Conservation (phyloP, 2,888 invertebrate genomes). For the Amiota minor region DNA sequence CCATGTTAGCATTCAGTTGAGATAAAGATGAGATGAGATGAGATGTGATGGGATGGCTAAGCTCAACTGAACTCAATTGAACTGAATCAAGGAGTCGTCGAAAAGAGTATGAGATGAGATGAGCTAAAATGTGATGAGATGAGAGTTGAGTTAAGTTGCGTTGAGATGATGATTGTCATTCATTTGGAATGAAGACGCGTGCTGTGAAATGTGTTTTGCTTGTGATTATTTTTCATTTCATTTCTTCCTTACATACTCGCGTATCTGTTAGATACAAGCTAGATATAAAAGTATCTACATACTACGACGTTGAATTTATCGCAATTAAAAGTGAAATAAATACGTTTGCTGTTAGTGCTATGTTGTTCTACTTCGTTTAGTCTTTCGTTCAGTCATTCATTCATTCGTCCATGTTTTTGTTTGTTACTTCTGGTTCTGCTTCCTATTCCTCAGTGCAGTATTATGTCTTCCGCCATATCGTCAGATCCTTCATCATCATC, state of each 20-base stretch:
- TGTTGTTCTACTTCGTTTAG: slow-evolving; percentile 10
- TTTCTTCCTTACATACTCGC: background rate
- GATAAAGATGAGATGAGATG: too few species aligned
- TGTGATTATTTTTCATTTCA: slow-evolving; percentile 23
- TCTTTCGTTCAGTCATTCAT: background rate
- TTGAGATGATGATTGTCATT: too few species aligned
- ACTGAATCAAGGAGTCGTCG: background rate
- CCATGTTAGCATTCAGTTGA: too few species aligned
- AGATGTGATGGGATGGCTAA: too few species aligned
- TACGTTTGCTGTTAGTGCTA: background rate
- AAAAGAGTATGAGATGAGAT: too few species aligned
- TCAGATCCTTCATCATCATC: background rate
- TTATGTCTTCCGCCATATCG: background rate
- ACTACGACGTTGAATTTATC: slow-evolving; percentile 5
- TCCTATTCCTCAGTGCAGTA: background rate
- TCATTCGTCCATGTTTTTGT: background rate
- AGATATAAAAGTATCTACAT: too few species aligned
- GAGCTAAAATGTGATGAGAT: too few species aligned
- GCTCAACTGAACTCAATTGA: too few species aligned
- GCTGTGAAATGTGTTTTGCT: slow-evolving; percentile 12
- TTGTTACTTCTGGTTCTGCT: too few species aligned
- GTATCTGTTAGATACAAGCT: background rate
- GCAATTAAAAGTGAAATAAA: slow-evolving; percentile 26
- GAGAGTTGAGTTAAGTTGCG: too few species aligned
- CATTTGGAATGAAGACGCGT: slow-evolving; percentile 3